phyloP scores from a whole-genome alignment of 2,888 invertebrate species.

The Agrenia bidenticulata region DNA sequence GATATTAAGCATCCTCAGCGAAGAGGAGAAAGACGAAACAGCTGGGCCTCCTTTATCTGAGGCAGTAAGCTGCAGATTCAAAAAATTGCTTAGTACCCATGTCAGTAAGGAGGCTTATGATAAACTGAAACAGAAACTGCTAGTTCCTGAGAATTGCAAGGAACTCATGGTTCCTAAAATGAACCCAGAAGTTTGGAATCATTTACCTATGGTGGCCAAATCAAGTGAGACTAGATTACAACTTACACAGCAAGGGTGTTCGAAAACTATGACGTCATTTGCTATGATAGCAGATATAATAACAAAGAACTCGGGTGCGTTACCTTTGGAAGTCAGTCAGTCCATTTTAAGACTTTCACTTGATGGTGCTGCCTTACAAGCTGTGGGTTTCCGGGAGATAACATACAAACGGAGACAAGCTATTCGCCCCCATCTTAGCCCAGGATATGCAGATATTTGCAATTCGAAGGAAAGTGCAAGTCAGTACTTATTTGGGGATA shows the following conservation, averaged over 20 bases:
- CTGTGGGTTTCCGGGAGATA: neutral
- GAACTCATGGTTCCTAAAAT: conserved; percentile 12
- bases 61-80: neutral
- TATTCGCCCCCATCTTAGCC: conserved; percentile 7
- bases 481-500: conserved; percentile 21
- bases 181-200: conserved; percentile 24
- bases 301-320: neutral
- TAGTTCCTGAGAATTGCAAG: conserved; percentile 16
- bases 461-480: neutral
- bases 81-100: neutral
- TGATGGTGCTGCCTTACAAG: neutral
- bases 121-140: neutral
- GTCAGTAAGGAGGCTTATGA: conserved; percentile 14
- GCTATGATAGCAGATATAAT: neutral
- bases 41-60: neutral
- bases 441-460: conserved; percentile 24
- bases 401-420: neutral
- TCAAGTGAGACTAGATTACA: neutral
- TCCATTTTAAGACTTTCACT: neutral
- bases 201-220: neutral
- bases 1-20: too few relatives aligned
- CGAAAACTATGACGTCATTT: neutral
- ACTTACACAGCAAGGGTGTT: neutral
- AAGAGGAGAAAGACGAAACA: neutral
- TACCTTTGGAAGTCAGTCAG: neutral